Evolutionary conservation across 2,888 invertebrate species (phyloP).

Genomic region (Caenorhabditis japonica): DNA sequence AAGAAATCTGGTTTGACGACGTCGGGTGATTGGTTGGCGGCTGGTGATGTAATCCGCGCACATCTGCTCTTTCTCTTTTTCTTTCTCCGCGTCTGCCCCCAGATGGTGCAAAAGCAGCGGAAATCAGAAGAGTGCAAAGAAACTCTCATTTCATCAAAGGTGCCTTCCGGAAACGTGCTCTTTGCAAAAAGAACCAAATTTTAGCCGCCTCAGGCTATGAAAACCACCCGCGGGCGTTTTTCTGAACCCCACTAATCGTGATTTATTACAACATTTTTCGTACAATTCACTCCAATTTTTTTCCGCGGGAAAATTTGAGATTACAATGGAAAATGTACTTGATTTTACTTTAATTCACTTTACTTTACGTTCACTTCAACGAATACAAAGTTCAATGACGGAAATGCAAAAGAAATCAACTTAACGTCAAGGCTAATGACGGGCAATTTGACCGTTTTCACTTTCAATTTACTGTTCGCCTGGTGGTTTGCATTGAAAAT

Average conservation of each 20-base stretch:
- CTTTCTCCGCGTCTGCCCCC: constrained; percentile 15
- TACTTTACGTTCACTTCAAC: too few species aligned
- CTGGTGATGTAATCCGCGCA: constrained; percentile 43
- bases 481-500: neutral
- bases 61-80: constrained; percentile 41
- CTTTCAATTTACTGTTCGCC: constrained; percentile 17
- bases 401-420: neutral
- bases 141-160: too few species aligned
- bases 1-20: constrained; percentile 32
- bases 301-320: constrained; percentile 3
- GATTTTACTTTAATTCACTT: neutral
- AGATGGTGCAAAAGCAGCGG: constrained; percentile 28
- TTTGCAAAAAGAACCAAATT: too few species aligned
- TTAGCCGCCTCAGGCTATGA: too few species aligned
- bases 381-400: too few species aligned
- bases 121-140: constrained; percentile 7
- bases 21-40: constrained; percentile 18
- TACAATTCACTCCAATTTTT: too few species aligned
- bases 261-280: too few species aligned
- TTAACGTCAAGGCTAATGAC: constrained; percentile 1
- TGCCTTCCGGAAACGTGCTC: too few species aligned
- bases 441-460: constrained; percentile 27
- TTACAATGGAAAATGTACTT: constrained; percentile 2
- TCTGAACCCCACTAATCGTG: too few species aligned
- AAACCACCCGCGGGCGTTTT: too few species aligned